Evolutionary conservation across 2,888 invertebrate genomes (phyloP).

Genomic region (Mesorhabditis belari): DNA sequence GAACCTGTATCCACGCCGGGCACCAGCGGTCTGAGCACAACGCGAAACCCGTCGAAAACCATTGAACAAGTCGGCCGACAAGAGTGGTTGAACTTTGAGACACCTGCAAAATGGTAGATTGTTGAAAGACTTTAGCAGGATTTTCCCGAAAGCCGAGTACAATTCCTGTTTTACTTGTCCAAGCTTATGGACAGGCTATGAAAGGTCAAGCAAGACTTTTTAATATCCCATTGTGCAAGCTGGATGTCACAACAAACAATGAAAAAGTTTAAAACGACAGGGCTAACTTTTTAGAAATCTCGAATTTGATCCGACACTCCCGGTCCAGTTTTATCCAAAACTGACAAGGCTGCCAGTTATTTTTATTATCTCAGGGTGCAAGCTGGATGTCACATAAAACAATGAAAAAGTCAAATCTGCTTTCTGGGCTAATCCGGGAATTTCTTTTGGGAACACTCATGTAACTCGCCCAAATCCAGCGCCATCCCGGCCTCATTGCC

Average conservation of each 20-base stretch:
- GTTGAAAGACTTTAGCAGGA: not conserved
- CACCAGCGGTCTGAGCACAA: slow-evolving; percentile 43
- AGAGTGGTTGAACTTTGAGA: slow-evolving; percentile 46
- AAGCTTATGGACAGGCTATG: too few species aligned
- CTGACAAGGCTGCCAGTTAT: too few species aligned
- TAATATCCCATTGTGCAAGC: too few species aligned
- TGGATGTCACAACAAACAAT: too few species aligned
- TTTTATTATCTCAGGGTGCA: too few species aligned
- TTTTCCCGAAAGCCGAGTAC: too few species aligned
- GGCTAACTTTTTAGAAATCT: not conserved
- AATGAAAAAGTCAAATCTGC: too few species aligned
- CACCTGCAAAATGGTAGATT: slow-evolving; percentile 15
- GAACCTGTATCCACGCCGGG: slow-evolving; percentile 27
- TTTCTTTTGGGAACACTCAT: not conserved
- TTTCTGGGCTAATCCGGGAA: too few species aligned
- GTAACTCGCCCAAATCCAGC: slow-evolving; percentile 37
- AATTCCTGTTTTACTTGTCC: too few species aligned
- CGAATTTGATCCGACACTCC: not conserved
- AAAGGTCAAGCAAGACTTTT: too few species aligned
- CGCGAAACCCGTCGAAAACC: slow-evolving; percentile 50
- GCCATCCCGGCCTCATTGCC: slow-evolving; percentile 50
- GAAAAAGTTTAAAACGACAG: not conserved
- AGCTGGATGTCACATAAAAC: too few species aligned
- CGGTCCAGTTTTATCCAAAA: not conserved
- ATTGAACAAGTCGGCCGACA: slow-evolving; percentile 48